Evolutionary conservation across 2,113 vertebrate genomes (phyloP).

Genomic region (Pseudorasbora parva): DNA sequence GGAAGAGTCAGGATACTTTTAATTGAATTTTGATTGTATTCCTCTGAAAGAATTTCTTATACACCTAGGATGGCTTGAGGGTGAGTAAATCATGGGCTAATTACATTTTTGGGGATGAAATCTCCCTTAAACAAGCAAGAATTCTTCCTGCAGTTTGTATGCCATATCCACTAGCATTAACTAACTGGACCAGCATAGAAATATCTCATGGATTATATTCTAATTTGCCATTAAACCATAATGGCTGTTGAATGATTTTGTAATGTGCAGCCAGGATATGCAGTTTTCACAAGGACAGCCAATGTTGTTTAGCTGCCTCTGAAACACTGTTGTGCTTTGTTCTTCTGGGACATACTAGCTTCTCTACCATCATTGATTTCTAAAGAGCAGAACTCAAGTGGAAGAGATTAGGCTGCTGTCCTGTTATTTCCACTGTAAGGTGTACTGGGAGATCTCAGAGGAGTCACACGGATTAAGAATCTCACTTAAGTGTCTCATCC

Average conservation of each 20-base stretch:
- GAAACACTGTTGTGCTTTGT: conserved; percentile 1
- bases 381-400: conserved; percentile 8
- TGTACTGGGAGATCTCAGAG: not conserved
- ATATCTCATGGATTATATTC: not conserved
- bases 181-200: not conserved
- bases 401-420: conserved; percentile 10
- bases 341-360: not conserved
- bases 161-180: too few relatives aligned
- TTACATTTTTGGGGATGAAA: too few relatives aligned
- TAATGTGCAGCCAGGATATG: not conserved
- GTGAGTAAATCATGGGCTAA: too few relatives aligned
- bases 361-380: conserved; percentile 23
- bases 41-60: too few relatives aligned
- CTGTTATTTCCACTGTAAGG: conserved; percentile 13
- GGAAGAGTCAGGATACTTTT: too few relatives aligned
- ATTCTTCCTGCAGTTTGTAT: too few relatives aligned
- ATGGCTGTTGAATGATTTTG: not conserved
- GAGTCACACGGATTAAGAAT: not conserved
- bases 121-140: too few relatives aligned
- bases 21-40: too few relatives aligned
- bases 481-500: not conserved
- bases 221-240: not conserved
- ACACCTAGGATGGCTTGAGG: too few relatives aligned
- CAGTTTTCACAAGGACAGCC: not conserved
- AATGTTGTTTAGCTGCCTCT: not conserved